A percentile compares a stretch with the other conserved stretches of the same genome.
Conservation (phyloP, 2,113 vertebrate genomes). For the Phocoena phocoena region DNA sequence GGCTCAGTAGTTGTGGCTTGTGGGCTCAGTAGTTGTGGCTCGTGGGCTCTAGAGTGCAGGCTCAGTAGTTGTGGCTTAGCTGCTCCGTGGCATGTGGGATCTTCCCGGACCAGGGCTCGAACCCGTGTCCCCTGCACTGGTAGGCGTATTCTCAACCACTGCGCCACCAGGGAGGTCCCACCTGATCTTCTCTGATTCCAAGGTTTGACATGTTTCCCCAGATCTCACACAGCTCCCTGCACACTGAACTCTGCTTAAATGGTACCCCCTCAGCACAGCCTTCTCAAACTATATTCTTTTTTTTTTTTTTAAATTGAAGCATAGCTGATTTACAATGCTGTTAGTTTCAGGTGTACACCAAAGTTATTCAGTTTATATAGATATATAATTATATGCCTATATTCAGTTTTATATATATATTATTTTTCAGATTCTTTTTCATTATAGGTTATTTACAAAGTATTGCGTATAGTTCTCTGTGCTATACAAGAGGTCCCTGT, state of each 20-base stretch:
- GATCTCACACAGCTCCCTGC: not conserved
- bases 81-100: no score
- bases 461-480: no score
- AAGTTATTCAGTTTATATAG: not conserved
- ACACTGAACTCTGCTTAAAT: not conserved
- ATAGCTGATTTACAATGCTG: not conserved
- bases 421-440: not conserved
- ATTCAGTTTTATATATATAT: not conserved
- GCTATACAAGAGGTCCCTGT: not conserved
- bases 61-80: no score
- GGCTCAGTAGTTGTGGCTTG: no score
- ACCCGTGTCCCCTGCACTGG: no score
- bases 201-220: not conserved
- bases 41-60: no score
- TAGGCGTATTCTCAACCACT: no score
- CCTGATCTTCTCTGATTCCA: not conserved
- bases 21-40: no score
- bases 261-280: not conserved
- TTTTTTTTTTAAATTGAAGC: not conserved
- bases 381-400: not conserved
- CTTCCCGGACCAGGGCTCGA: no score
- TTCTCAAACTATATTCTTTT: not conserved
- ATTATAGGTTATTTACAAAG: no score
- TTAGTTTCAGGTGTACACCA: not conserved
- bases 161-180: no score